A percentile compares a stretch with the other conserved stretches of the same genome.
These are phyloP conservation scores for Orycteropus afer DNA, from an alignment of 2,113 vertebrate species.

Conservation along the genomic window DNA sequence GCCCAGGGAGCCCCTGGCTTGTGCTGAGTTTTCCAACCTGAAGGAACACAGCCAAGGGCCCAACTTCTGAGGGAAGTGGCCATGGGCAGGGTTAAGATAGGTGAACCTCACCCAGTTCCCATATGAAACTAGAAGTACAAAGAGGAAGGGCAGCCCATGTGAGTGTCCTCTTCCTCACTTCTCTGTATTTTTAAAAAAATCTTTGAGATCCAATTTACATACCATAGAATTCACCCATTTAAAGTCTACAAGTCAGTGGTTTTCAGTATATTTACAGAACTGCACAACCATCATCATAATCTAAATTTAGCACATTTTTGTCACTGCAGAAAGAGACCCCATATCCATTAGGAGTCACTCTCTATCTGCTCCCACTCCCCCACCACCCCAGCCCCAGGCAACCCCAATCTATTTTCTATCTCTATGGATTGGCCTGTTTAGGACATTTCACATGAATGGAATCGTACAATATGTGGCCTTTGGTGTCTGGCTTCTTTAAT, in stretches of 20 bases:
- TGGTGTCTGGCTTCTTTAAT: background rate
- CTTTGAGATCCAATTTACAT: background rate
- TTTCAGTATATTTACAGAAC: background rate
- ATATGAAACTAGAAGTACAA: constrained; percentile 70
- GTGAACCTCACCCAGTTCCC: constrained; percentile 59
- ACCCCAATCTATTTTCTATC: background rate
- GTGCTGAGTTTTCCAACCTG: background rate
- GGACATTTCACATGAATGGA: background rate
- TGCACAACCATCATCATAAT: background rate
- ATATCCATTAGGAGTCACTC: background rate
- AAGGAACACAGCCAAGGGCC: background rate
- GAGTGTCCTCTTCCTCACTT: background rate
- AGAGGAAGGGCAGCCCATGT: constrained; percentile 22
- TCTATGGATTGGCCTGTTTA: background rate
- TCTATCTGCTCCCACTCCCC: background rate
- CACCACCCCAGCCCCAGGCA: background rate
- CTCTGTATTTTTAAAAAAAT: background rate
- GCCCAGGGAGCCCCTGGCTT: background rate
- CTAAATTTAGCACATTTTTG: background rate
- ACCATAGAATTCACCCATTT: background rate
- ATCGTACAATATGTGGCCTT: background rate
- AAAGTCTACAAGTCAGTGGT: background rate
- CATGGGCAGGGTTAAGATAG: constrained; percentile 56
- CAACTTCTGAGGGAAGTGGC: constrained; percentile 42
- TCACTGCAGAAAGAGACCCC: background rate